Percentiles rank a stretch among this genome's conserved stretches.
These are phyloP conservation scores for Drosophila navojoa DNA, from an alignment of 1,140 invertebrate species.

Conservation along the genomic window DNA sequence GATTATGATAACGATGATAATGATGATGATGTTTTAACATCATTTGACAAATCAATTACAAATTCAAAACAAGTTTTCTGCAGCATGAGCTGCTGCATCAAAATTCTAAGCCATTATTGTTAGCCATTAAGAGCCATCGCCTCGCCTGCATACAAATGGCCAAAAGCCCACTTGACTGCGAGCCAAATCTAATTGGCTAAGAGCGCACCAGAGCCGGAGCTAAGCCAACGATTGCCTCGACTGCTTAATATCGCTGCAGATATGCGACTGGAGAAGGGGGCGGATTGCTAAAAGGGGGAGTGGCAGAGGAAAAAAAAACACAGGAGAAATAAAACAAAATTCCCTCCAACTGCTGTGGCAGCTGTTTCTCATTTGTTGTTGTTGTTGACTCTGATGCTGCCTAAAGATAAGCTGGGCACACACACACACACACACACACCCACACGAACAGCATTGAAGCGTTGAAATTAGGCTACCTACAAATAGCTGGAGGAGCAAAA, in stretches of 20 bases:
- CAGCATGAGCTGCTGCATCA: background rate
- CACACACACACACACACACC: constrained; percentile 42
- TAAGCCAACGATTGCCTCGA: background rate
- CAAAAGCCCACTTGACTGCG: constrained; percentile 8
- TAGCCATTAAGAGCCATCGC: constrained; percentile 19
- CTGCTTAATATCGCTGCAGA: constrained; percentile 25
- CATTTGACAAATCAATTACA: constrained; percentile 47
- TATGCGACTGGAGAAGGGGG: background rate
- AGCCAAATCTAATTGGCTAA: constrained; percentile 45
- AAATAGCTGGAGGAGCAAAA: constrained; percentile 41
- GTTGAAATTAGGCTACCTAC: constrained; percentile 79
- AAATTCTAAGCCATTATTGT: constrained; percentile 42
- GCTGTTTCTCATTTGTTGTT: constrained; percentile 31
- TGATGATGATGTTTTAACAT: constrained; percentile 8
- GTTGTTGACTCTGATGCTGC: constrained; percentile 58
- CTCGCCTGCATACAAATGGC: constrained; percentile 39
- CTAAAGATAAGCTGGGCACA: constrained; percentile 63
- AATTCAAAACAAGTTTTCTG: constrained; percentile 48
- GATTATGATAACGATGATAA: background rate
- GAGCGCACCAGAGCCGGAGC: background rate
- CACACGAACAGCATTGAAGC: constrained; percentile 67
- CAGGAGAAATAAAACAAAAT: constrained; percentile 27
- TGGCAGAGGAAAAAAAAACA: background rate
- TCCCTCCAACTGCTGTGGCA: constrained; percentile 38
- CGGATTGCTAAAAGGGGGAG: background rate